A percentile compares a stretch with the other conserved stretches of the same genome.
Conservation (phyloP, 2,888 invertebrate species). For the Lasiommata megera region DNA sequence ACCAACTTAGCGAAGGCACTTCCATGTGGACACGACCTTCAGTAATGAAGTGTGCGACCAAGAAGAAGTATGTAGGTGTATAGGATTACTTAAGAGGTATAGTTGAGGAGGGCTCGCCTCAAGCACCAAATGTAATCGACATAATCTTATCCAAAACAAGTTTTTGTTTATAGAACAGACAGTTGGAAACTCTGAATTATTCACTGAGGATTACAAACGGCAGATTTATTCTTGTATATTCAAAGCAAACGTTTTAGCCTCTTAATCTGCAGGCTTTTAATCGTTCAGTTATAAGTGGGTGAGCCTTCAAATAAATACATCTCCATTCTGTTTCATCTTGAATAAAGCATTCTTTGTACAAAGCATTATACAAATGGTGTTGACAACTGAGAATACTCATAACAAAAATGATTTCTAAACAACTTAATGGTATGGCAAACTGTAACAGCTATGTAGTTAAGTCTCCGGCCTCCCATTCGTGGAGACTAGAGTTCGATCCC, state of each 20-base stretch:
- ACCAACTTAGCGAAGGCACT: no score
- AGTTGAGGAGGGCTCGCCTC: neutral
- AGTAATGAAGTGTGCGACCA: no score
- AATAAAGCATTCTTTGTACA: no score
- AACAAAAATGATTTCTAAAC: no score
- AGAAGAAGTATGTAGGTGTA: no score
- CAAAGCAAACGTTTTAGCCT: neutral
- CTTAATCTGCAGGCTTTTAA: neutral
- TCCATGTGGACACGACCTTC: no score
- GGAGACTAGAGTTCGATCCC: no score
- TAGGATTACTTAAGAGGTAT: neutral
- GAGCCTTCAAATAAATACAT: neutral
- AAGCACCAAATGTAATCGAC: neutral
- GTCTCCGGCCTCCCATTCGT: no score
- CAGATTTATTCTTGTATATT: constrained; percentile 1
- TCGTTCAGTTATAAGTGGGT: neutral
- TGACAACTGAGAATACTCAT: no score
- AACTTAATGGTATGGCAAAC: no score
- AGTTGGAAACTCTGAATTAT: neutral
- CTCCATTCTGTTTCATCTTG: neutral
- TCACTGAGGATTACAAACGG: constrained; percentile 1
- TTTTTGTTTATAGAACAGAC: neutral
- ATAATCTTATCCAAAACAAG: neutral
- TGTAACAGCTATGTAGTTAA: no score
- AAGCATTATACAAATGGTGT: no score